Percentiles rank a stretch among this genome's conserved stretches.
These are phyloP conservation scores for Crocidura indochinensis DNA, from an alignment of 2,797 vertebrate species.

Conservation along the genomic window DNA sequence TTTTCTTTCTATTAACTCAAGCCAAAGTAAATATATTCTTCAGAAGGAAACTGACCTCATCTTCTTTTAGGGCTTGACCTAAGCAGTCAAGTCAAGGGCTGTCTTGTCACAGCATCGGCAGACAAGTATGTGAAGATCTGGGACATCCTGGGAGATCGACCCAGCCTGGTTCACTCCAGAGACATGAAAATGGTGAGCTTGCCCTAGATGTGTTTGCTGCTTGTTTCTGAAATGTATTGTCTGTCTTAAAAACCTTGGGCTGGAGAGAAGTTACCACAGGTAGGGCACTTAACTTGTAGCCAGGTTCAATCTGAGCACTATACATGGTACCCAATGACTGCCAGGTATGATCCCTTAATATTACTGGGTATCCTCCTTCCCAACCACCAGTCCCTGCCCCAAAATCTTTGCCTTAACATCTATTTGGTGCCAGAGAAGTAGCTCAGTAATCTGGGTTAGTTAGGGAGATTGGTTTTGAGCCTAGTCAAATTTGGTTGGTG, in stretches of 20 bases:
- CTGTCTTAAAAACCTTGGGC: neutral
- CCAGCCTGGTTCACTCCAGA: conserved; percentile 95
- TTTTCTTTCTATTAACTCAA: neutral
- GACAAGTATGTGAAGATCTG: conserved; percentile 98
- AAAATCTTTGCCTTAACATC: no score
- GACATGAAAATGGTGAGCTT: conserved; percentile 98
- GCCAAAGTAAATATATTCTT: neutral
- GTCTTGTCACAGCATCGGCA: conserved; percentile 96
- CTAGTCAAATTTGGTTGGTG: neutral
- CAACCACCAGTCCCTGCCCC: no score
- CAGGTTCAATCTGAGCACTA: no score
- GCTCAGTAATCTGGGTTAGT: neutral
- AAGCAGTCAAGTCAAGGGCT: conserved; percentile 98
- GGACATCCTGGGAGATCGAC: conserved; percentile 97
- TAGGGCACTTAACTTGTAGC: no score
- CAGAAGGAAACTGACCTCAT: neutral
- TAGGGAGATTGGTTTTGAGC: neutral
- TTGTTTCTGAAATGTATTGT: neutral
- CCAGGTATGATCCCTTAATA: no score
- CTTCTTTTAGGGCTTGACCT: conserved; percentile 93
- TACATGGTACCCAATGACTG: neutral
- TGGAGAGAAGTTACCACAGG: no score
- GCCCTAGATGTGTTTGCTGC: neutral
- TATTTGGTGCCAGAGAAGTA: no score
- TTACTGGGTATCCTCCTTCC: no score